Percentiles rank a stretch among this genome's conserved stretches.
These are phyloP conservation scores for Spicauda simplicius DNA, from an alignment of 2,888 invertebrate species.

Conservation along the genomic window DNA sequence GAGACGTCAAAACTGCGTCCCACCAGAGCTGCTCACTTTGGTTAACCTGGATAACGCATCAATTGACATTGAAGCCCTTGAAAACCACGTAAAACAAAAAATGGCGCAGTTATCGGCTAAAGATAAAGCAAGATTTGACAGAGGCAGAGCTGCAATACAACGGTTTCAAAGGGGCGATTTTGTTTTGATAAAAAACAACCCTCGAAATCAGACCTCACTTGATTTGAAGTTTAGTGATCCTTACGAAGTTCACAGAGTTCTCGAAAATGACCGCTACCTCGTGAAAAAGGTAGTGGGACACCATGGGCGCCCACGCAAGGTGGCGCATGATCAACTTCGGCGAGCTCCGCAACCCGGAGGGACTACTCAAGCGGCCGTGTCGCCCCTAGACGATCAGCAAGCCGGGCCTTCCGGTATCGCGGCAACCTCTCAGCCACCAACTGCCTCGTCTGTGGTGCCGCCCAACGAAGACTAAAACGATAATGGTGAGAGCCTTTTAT, in stretches of 20 bases:
- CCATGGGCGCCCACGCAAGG: background rate
- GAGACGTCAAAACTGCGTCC: conserved; percentile 37
- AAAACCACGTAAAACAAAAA: background rate
- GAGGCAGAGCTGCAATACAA: background rate
- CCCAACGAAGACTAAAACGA: too few species aligned
- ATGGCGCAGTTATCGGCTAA: background rate
- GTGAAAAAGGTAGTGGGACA: background rate
- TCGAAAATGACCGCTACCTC: background rate
- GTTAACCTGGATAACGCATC: conserved; percentile 24
- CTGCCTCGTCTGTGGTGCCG: too few species aligned
- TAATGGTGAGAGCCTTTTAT: too few species aligned
- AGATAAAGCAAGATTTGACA: background rate
- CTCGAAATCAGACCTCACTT: background rate
- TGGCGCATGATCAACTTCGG: conserved; percentile 2
- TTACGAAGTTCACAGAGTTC: background rate
- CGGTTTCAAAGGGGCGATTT: background rate
- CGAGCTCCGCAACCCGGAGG: background rate
- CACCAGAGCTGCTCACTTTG: conserved; percentile 36
- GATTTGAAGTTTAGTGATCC: background rate
- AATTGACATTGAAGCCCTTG: conserved; percentile 15
- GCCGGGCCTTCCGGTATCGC: background rate
- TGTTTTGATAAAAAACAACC: conserved; percentile 6
- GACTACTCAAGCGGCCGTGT: background rate
- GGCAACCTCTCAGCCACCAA: too few species aligned
- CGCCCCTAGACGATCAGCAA: background rate